Base-by-base conservation (phyloP, 2,797 vertebrate genomes). In the Apodemus agrarius region DNA sequence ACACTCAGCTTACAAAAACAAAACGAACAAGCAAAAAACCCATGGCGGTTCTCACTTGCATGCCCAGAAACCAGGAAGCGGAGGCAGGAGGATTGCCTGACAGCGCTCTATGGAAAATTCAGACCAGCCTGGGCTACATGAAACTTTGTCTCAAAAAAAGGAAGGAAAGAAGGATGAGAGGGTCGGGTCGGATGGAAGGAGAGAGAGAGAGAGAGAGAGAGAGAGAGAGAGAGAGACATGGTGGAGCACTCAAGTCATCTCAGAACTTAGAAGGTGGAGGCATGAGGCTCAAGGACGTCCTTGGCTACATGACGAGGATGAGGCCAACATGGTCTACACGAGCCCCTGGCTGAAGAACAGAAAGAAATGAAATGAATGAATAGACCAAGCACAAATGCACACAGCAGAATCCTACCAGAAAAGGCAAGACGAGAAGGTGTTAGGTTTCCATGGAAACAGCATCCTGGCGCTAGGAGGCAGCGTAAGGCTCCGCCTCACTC, bases 381-480 rank as follows among this genome's bases (percentile, higher is more conserved):
- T 9, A 57, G 49, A 37, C 1, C 22, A 29, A 74, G 85, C 16
- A 17, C 49, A 74, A 57, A 57, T 4, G 8, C 84, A 87, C 49
- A 54, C 13, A 6, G 72, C 10, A 82, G 49, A 74, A 17, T 3
- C 12, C 10, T 2, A 6, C 21, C 40, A 10, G 24, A 43, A 65
- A n/a, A 59, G 5, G 24, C 6, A 1, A 24, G 14, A 34, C 0
- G 21, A 14, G 22, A 22, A 19, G 7, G 40, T 40, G 74, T 10
- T 49, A 10, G 11, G 91, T 96, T 96, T 86, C 97, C 83, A 75
- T 34, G 59, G 93, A 97, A 93, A 90, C 87, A 4, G 3, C 31
- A 24, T 4, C 61, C 21, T 0, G 4, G 5, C 46, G 57, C 29
- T 24, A 1, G 3, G 19, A 14, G 19, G 17, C 69, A n/a, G 1